Base-by-base conservation (phyloP, 2,113 vertebrate genomes). In the Tragelaphus scriptus region DNA sequence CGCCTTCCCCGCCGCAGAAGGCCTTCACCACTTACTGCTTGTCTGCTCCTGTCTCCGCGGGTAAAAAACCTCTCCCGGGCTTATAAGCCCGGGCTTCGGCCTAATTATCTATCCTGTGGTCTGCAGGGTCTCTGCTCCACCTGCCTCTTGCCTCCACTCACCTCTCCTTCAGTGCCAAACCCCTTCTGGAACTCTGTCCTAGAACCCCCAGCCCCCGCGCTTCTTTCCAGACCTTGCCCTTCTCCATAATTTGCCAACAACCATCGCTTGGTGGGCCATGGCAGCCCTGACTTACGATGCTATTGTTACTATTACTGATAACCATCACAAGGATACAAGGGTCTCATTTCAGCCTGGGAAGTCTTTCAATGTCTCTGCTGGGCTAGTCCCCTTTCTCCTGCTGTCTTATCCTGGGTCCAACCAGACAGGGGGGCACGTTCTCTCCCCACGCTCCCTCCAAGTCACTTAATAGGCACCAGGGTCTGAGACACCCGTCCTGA, bases 51-150 rank as follows among this genome's bases (percentile, higher is more conserved):
- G 6, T 2, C n/a, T 17, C 36, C 32, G 47, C 5, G 2, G 21
- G 19, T 1, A 9, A 7, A 11, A 44, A 68, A 53, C 21, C 21
- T 17, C 23, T 36, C 6, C 10, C 8, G 1, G 40, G 85, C 15
- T 23, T 9, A 1, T 3, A 23, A 23, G 14, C 6, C 5, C 0
- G 1, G 23, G 26, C 17, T 23, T 13, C 0, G 2, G 55, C 26
- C 85, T 47, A 13, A n/a, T 25, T 1, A 23, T 25, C 55, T 4
- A n/a, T 25, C 19, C 94, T 23, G 5, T 47, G 30, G 11, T 49
- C 17, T 10, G 13, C 32, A 19, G 4, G 7, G 47, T 77, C 47
- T 56, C 40, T 8, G 14, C 13, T 0, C 49, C 53, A 4, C 13
- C 32, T 51, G n/a, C 28, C 2, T 1, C 44, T 55, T 40, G 6